Base-by-base conservation (phyloP, 2,888 invertebrate genomes). In the Mesorhabditis spiculigera region DNA sequence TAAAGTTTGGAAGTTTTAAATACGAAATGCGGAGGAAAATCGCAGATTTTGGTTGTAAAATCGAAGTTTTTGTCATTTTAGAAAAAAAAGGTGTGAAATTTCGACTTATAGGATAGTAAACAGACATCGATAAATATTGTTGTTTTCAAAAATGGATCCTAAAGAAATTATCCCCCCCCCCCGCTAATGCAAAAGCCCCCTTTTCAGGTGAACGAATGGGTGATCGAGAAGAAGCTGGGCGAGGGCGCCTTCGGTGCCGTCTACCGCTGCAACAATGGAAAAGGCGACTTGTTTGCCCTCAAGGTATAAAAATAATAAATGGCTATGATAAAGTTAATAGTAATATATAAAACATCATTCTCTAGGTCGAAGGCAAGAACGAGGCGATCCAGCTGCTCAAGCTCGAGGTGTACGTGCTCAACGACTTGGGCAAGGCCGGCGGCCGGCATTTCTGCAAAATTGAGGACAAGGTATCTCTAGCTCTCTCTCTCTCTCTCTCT, bases 371-470 rank as follows among this genome's bases (percentile, higher is more conserved):
- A 62, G 79, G 80, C 66, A 76, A 76, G 63, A 75, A 78, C n/a
- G 79, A 81, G 71, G 75, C 79, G 70, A 75, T 80, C 63, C 78
- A 81, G 71, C 67, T 81, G 63, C 69, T 80, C 68, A 83, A 81
- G 71, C 83, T 82, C 83, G 82, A 83, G 68, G 82, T 82, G n/a
- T 75, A 70, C 70, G 79, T 82, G 63, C 70, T 82, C 58, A 71
- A 71, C 64, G 80, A 78, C 68, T 66, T 83, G 69, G 73, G 74
- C 43, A 79, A 81, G 69, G 69, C 73, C 10, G 79, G 77, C 5
- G 76, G 77, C 41, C 71, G 79, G 6, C 82, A 82, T 68, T 82
- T 82, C 70, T 83, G 83, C 70, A 78, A 81, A 68, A 83, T 83
- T 65, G 78, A 79, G 71, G 82, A 81, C 69, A 83, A 81, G 66